Conservation (phyloP, 1,140 invertebrate genomes). For the Aphaenogaster ashmeadi region DNA sequence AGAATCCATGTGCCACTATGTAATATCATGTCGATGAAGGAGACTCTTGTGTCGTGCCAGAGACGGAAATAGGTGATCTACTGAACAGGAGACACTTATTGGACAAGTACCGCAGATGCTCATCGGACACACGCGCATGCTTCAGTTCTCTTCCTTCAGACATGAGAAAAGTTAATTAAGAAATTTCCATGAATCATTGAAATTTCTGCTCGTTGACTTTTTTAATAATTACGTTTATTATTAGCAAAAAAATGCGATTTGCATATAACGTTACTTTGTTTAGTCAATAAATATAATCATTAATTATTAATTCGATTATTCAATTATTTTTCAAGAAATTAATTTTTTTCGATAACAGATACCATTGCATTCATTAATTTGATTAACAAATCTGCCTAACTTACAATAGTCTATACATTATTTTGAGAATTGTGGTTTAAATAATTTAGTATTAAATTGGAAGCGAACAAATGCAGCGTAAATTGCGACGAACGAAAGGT, state of each 20-base stretch:
- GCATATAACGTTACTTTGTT: neutral
- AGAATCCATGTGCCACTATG: neutral
- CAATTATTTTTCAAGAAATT: neutral
- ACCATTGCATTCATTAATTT: neutral
- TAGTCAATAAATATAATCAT: neutral
- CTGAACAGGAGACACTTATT: constrained; percentile 40
- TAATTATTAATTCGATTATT: neutral
- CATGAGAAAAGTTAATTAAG: neutral
- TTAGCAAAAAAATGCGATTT: neutral
- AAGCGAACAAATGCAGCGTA: neutral
- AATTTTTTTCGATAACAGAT: neutral
- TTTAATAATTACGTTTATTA: neutral
- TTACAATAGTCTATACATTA: neutral
- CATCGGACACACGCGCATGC: neutral
- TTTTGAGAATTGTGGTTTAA: neutral
- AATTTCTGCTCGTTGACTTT: neutral
- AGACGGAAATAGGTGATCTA: constrained; percentile 36
- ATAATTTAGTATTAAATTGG: neutral
- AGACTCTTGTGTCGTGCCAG: neutral
- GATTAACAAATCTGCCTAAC: neutral
- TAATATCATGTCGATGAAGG: neutral
- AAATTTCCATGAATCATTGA: constrained; percentile 11
- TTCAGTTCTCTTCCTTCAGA: neutral
- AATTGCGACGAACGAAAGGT: neutral
- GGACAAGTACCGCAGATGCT: neutral